These are phyloP conservation scores for Vesta saturnalis DNA, from an alignment of 2,888 invertebrate genomes.

Conservation along the genomic window DNA sequence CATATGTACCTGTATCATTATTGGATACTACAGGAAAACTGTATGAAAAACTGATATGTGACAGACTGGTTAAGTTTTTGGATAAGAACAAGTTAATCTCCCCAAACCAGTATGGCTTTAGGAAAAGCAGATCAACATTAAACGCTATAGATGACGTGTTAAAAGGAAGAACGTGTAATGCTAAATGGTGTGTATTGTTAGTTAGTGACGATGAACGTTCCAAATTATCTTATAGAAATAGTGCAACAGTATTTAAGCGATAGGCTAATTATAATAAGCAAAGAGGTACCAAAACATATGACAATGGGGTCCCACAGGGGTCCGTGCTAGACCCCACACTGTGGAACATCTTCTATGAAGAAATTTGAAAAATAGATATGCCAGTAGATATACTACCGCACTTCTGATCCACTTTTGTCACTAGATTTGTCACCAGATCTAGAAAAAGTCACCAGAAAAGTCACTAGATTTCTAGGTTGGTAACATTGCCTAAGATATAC, in stretches of 20 bases:
- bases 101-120: slow-evolving; percentile 4
- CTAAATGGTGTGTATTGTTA: neutral
- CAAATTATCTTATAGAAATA: neutral
- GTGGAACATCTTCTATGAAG: slow-evolving; percentile 16
- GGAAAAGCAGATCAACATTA: neutral
- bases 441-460: too few relatives aligned
- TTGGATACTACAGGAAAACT: neutral
- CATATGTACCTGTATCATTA: neutral
- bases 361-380: neutral
- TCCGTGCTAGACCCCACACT: slow-evolving; percentile 17
- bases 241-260: neutral
- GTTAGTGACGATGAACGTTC: neutral
- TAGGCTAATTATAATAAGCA: neutral
- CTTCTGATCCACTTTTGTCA: too few relatives aligned
- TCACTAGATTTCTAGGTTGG: too few relatives aligned
- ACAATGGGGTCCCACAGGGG: slow-evolving; percentile 10
- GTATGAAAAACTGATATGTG: neutral
- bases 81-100: neutral
- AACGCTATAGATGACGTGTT: neutral
- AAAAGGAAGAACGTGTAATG: neutral
- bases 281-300: neutral
- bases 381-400: too few relatives aligned
- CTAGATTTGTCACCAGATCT: too few relatives aligned
- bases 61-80: neutral
- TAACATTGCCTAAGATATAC: too few relatives aligned